Evolutionary conservation across 1,140 invertebrate genomes (phyloP).

Genomic region (Drosophila sp.): DNA sequence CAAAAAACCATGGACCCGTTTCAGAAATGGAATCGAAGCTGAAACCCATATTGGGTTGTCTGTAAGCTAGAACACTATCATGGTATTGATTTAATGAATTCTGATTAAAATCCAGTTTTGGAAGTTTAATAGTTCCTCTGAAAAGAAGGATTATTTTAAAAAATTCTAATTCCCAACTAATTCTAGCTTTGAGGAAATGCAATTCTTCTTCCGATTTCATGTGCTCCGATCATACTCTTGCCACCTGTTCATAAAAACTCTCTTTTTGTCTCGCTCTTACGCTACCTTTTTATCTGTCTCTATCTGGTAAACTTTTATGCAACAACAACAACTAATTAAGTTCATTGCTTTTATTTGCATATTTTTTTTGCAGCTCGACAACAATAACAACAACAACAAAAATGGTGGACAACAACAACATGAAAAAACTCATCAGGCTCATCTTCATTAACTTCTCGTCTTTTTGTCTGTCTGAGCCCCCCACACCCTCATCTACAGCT

Average conservation of each 20-base stretch:
- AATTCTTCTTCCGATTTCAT: too few relatives aligned
- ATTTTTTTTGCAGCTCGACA: conserved; percentile 73
- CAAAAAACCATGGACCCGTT: not conserved
- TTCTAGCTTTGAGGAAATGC: too few relatives aligned
- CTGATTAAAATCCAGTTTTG: too few relatives aligned
- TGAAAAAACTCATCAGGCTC: conserved; percentile 73
- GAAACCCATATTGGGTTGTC: too few relatives aligned
- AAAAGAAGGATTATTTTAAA: too few relatives aligned
- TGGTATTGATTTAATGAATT: too few relatives aligned
- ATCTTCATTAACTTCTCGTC: conserved; percentile 75
- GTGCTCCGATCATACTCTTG: too few relatives aligned
- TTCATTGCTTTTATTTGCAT: conserved; percentile 81
- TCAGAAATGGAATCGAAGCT: not conserved
- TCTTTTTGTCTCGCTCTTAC: not conserved
- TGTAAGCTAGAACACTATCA: too few relatives aligned
- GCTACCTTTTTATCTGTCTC: conserved; percentile 34
- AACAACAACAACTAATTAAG: conserved; percentile 76
- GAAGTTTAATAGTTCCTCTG: too few relatives aligned
- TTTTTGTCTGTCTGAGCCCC: conserved; percentile 35
- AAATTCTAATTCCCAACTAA: too few relatives aligned
- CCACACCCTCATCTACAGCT: not conserved
- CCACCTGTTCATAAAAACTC: too few relatives aligned
- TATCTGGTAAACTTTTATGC: conserved; percentile 28
- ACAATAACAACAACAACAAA: conserved; percentile 46
- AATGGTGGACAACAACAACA: conserved; percentile 51